A percentile compares a stretch with the other conserved stretches of the same genome.
Evolutionary conservation across 2,888 invertebrate genomes (phyloP).

Genomic region (Flabesymbios commensalis): DNA sequence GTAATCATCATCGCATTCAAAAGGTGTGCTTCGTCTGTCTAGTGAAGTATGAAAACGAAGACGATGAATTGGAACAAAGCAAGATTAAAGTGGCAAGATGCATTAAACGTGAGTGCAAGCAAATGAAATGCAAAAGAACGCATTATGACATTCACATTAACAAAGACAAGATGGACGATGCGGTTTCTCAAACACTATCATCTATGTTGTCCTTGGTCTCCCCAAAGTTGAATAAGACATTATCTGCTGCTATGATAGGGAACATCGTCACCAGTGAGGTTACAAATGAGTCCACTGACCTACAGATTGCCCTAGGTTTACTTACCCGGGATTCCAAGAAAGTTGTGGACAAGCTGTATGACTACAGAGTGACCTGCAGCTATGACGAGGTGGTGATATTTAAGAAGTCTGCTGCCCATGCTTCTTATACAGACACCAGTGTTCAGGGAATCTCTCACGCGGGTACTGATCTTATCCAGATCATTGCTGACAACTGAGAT

Average conservation of each 20-base stretch:
- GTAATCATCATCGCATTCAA: too few relatives aligned
- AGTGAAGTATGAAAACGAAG: too few relatives aligned
- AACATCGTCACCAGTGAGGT: background rate
- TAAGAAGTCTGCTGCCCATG: background rate
- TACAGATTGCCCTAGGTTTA: background rate
- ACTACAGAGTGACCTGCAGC: background rate
- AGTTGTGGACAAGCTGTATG: background rate
- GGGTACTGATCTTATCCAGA: background rate
- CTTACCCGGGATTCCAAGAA: background rate
- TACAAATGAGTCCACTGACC: background rate
- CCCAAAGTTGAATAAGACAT: too few relatives aligned
- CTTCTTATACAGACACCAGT: background rate
- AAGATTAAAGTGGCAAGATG: too few relatives aligned
- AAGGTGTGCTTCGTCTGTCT: too few relatives aligned
- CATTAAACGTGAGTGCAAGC: too few relatives aligned
- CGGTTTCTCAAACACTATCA: too few relatives aligned
- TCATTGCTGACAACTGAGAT: background rate
- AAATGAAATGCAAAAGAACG: too few relatives aligned
- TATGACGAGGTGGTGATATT: constrained; percentile 8
- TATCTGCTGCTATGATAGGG: background rate
- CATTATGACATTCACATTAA: too few relatives aligned
- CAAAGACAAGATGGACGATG: too few relatives aligned
- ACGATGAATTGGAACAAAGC: too few relatives aligned
- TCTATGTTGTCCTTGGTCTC: too few relatives aligned
- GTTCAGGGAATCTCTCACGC: background rate